phyloP scores from a whole-genome alignment of 2,888 invertebrate species.

The Latheticus oryzae region DNA sequence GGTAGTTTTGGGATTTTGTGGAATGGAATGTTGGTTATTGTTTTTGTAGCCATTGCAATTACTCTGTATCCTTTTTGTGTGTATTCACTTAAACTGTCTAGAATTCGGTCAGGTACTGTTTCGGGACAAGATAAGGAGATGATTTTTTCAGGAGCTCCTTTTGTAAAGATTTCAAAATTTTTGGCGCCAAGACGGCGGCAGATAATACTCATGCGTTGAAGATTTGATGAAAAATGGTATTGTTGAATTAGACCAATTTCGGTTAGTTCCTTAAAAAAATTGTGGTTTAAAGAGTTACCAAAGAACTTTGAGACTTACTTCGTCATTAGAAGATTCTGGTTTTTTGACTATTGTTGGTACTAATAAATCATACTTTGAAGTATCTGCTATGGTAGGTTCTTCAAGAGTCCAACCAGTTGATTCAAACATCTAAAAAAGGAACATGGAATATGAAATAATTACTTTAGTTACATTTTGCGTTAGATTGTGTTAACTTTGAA shows the following conservation, averaged over 20 bases:
- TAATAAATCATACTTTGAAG: constrained; percentile 82
- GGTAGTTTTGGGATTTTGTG: constrained; percentile 77
- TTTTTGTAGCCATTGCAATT: constrained; percentile 83
- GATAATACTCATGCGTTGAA: constrained; percentile 92
- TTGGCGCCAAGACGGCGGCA: constrained; percentile 75
- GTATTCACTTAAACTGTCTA: constrained; percentile 79
- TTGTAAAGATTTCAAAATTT: constrained; percentile 85
- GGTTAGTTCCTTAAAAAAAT: constrained; percentile 37
- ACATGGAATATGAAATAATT: too few species aligned
- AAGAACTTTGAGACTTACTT: too few species aligned
- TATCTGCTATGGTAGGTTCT: constrained; percentile 81
- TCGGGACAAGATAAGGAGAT: constrained; percentile 77
- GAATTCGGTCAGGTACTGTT: constrained; percentile 82
- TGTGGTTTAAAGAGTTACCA: too few species aligned
- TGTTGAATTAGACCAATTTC: constrained; percentile 75
- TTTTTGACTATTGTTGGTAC: constrained; percentile 85
- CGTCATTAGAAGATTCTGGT: neutral
- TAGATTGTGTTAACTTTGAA: too few species aligned
- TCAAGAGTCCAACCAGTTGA: constrained; percentile 91
- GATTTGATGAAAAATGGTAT: constrained; percentile 82
- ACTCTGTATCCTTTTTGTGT: constrained; percentile 92
- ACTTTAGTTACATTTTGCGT: too few species aligned
- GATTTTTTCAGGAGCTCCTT: constrained; percentile 95
- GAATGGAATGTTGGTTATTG: constrained; percentile 71
- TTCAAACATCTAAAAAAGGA: constrained; percentile 89